Evolutionary conservation across 2,113 vertebrate genomes (phyloP).

Genomic region (Prolemur simus): DNA sequence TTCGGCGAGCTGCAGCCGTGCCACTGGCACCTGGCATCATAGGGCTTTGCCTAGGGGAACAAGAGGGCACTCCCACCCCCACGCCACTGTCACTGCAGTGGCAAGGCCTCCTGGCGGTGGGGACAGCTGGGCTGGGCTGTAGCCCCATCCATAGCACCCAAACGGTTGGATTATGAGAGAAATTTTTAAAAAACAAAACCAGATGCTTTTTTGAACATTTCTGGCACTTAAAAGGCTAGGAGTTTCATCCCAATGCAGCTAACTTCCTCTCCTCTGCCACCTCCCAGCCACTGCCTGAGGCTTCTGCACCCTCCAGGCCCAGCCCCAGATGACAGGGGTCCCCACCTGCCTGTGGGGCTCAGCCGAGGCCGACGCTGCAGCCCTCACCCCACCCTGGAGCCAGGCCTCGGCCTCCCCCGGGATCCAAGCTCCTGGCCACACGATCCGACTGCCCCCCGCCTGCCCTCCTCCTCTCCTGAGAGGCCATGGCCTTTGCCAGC

Average conservation of each 20-base stretch:
- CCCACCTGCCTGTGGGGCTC: neutral
- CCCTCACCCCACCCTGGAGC: neutral
- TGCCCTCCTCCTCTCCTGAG: neutral
- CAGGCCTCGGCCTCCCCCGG: neutral
- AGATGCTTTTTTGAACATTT: constrained; percentile 64
- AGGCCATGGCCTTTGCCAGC: constrained; percentile 35
- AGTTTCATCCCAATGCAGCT: neutral
- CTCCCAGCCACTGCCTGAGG: neutral
- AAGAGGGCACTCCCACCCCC: too few relatives aligned
- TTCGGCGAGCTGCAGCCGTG: fast-evolving
- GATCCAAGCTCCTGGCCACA: neutral
- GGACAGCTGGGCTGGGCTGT: neutral
- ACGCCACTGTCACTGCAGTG: neutral
- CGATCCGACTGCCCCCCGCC: neutral
- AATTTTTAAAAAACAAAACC: constrained; percentile 49
- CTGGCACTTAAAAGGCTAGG: constrained; percentile 17
- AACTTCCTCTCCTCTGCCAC: neutral
- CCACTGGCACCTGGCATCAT: fast-evolving
- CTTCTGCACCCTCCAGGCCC: neutral
- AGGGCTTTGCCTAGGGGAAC: neutral
- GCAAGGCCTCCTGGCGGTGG: neutral
- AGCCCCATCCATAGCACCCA: neutral
- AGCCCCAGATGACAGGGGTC: neutral
- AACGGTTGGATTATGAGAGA: constrained; percentile 14
- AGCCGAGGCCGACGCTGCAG: fast-evolving